phyloP scores from a whole-genome alignment of 2,888 invertebrate genomes.

The Phania funesta region DNA sequence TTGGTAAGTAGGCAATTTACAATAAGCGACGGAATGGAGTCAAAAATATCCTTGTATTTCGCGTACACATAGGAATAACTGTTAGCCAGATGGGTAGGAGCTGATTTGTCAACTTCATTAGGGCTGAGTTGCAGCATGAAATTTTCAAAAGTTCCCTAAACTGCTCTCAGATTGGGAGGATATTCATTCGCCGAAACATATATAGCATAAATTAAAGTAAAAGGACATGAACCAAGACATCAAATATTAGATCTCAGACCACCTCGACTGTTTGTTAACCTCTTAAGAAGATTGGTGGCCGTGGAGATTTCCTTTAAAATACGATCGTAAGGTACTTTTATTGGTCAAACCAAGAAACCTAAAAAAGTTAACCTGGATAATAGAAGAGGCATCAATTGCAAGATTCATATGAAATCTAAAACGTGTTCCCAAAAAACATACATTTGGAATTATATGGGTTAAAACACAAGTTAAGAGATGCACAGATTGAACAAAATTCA shows the following conservation, averaged over 20 bases:
- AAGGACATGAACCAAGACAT: background rate
- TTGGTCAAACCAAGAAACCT: background rate
- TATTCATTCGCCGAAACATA: too few species aligned
- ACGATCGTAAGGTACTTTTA: background rate
- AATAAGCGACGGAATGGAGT: too few species aligned
- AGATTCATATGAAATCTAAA: background rate
- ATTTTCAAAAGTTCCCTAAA: background rate
- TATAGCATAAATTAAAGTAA: too few species aligned
- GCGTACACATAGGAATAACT: too few species aligned
- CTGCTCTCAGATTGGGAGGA: background rate
- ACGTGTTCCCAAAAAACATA: background rate
- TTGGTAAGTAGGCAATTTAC: too few species aligned
- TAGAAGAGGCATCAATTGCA: background rate
- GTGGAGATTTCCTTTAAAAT: background rate
- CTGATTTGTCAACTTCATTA: background rate
- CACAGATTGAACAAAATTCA: too few species aligned
- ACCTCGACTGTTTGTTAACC: background rate
- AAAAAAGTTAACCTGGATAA: background rate
- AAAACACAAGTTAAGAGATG: background rate
- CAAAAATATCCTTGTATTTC: too few species aligned
- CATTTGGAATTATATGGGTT: background rate
- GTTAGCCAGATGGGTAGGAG: too few species aligned
- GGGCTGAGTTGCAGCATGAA: background rate
- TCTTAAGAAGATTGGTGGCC: background rate
- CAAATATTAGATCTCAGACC: background rate